Conservation (phyloP, 2,888 invertebrate species). For the Epirrita christyi region DNA sequence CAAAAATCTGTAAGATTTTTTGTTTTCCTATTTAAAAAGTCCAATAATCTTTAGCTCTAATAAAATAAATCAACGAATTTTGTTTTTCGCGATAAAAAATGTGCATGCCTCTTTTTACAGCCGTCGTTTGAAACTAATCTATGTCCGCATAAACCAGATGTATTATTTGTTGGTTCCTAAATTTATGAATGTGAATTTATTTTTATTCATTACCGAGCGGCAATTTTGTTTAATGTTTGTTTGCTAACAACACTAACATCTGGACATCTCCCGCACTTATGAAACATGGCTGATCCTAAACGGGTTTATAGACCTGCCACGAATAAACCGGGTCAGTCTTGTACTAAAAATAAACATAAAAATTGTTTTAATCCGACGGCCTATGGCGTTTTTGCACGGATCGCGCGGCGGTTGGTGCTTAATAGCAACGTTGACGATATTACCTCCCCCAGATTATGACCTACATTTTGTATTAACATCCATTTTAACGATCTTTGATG, state of each 20-base stretch:
- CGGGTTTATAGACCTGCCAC: conserved; percentile 59
- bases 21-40: no score
- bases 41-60: no score
- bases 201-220: background rate
- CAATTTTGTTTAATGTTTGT: conserved; percentile 16
- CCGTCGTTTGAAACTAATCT: background rate
- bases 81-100: background rate
- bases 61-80: no score
- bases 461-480: conserved; percentile 50
- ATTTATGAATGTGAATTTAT: background rate
- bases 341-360: conserved; percentile 65
- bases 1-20: no score
- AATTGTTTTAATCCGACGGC: conserved; percentile 55
- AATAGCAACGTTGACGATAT: conserved; percentile 47
- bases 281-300: conserved; percentile 52
- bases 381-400: conserved; percentile 58
- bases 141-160: background rate
- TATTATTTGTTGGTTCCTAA: background rate
- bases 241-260: conserved; percentile 45
- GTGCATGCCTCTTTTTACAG: background rate
- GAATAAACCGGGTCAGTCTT: conserved; percentile 57
- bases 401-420: conserved; percentile 41
- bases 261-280: conserved; percentile 59
- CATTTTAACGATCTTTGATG: conserved; percentile 46
- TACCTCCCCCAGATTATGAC: conserved; percentile 58